Conservation (phyloP, 2,113 vertebrate genomes). For the Hippocampus mohnikei region DNA sequence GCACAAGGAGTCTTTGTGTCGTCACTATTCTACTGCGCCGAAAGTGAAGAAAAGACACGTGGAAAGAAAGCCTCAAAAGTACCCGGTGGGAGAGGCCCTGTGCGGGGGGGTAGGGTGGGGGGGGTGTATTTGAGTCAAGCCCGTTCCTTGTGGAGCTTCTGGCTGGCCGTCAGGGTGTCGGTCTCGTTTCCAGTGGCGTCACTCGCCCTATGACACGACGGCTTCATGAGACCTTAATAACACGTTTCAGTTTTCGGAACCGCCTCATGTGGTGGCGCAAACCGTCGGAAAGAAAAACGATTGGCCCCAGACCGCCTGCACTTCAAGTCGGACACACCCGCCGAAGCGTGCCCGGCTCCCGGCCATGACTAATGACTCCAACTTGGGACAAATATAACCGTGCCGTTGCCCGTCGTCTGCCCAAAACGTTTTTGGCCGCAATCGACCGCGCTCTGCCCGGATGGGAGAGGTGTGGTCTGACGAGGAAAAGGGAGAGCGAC, state of each 20-base stretch:
- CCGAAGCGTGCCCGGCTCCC: neutral
- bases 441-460: no score
- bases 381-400: neutral
- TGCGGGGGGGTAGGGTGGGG: neutral
- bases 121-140: constrained; percentile 45
- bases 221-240: constrained; percentile 49
- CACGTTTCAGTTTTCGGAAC: constrained; percentile 62
- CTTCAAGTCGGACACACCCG: constrained; percentile 1
- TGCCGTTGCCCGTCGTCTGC: neutral
- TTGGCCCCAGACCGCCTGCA: neutral
- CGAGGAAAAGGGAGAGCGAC: no score
- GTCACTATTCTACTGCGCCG: constrained; percentile 35
- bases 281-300: constrained; percentile 4
- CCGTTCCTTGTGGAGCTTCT: constrained; percentile 37
- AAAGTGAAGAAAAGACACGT: constrained; percentile 46
- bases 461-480: no score
- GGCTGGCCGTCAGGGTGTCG: constrained; percentile 60
- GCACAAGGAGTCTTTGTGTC: constrained; percentile 68
- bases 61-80: constrained; percentile 63
- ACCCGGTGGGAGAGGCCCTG: constrained; percentile 29
- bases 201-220: constrained; percentile 32
- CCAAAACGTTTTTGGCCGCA: neutral
- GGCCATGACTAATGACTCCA: neutral
- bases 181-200: constrained; percentile 50
- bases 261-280: constrained; percentile 30